Conservation (phyloP, 2,888 invertebrate genomes). For the Conistra vaccinii region DNA sequence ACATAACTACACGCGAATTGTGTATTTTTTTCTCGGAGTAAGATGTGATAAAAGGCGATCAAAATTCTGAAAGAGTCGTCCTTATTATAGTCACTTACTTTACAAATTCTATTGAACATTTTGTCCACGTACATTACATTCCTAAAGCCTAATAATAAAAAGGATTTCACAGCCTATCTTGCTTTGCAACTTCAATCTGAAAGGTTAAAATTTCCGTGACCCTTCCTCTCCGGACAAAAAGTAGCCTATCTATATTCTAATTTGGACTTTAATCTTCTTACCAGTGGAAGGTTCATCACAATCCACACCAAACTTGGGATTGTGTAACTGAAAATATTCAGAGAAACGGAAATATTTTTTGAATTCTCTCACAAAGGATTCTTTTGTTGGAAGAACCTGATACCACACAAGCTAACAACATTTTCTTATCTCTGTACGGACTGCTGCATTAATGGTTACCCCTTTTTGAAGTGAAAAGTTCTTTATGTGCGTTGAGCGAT, state of each 20-base stretch:
- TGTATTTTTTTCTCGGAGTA: slow-evolving; percentile 5
- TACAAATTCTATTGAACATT: slow-evolving; percentile 33
- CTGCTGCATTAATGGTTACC: slow-evolving; percentile 1
- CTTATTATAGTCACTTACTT: slow-evolving; percentile 21
- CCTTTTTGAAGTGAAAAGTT: background rate
- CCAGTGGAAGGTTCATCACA: slow-evolving; percentile 47
- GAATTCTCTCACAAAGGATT: slow-evolving; percentile 5
- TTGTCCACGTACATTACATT: slow-evolving; percentile 30
- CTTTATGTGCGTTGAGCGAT: no score
- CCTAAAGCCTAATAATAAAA: slow-evolving; percentile 29
- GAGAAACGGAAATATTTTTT: slow-evolving; percentile 35
- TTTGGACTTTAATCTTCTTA: slow-evolving; percentile 61
- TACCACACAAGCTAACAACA: slow-evolving; percentile 11
- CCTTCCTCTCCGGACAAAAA: slow-evolving; percentile 55
- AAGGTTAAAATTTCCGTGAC: slow-evolving; percentile 55
- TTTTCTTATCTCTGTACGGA: background rate
- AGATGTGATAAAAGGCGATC: background rate
- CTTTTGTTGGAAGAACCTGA: slow-evolving; percentile 17
- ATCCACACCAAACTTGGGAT: slow-evolving; percentile 36
- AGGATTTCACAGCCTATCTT: slow-evolving; percentile 50
- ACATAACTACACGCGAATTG: slow-evolving; percentile 4
- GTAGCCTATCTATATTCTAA: slow-evolving; percentile 62
- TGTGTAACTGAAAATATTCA: slow-evolving; percentile 46
- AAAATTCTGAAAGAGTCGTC: background rate
- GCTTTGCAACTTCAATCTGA: slow-evolving; percentile 51